Evolutionary conservation across 2,797 vertebrate genomes (phyloP), one percentile per base, ranked within the genome.

Genomic region (Echeneis naucrates): DNA sequence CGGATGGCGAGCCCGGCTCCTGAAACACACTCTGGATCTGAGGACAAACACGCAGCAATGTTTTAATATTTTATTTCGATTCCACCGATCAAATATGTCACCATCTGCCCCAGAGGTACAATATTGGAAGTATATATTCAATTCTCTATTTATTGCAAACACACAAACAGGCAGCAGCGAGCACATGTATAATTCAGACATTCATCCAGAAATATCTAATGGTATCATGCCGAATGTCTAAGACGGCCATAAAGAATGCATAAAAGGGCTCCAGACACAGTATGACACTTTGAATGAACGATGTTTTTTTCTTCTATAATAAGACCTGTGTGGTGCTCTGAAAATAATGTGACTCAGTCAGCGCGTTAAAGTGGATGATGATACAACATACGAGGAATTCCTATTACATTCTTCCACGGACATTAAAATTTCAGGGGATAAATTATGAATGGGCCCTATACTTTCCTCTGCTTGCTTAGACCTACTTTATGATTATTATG

Each of bases 21-120:
- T 95, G 94, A 74, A 94, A 96, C 0, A 97, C 96, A 70, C 94
- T 96, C 93, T 97, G 89, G 77, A 99, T 97, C 98, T 99, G 93
- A 78, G 51, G 32, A 75, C 5, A 66, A 51, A 78, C 10, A 72
- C 27, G 69, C 10, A 58, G 61, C 64, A 16, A 60, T 12, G 42
- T 24, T 62, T 66, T 14, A 6, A 55, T 75, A 54, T 62, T 66
- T 79, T 8, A 53, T 59, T 24, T 48, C 17, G 50, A 57, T 38
- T n/a, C 13, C 0, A 0, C 40, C 27, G 26, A 40, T 68, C 56
- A 63, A 53, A 70, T 52, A 58, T 5, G 33, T 37, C 17, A 5
- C 17, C 32, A 16, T 55, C 19, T 59, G 9, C 48, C 54, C 30
- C 35, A 37, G 2, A 6, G 30, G 59, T 68, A 1, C 32, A 47